Base-by-base conservation (phyloP, 2,113 vertebrate species). In the Psilopsiagon aurifrons region DNA sequence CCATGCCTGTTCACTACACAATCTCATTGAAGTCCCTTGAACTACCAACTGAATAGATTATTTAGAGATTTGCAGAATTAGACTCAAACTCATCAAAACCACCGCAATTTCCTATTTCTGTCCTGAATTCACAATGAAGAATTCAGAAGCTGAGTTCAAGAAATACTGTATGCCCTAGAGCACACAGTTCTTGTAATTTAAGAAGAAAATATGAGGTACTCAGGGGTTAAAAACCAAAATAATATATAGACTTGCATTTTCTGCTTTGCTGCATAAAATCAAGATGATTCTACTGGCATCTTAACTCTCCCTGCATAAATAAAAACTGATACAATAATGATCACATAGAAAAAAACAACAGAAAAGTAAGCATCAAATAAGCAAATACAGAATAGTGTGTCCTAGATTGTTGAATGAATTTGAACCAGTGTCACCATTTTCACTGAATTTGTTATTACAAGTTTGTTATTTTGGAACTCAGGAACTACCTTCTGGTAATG, bases 391-490 rank as follows among this genome's bases (percentile, higher is more conserved):
- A 91, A 78, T 20, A 92, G 57, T 54, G 33, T 78, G 63, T 69
- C 82, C 33, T 66, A 83, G 54, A 82, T 28, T 41, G 14, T 15
- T 64, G 35, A 84, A 63, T 39, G 14, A 71, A 78, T 75, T 52
- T 67, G 55, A 92, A 75, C 22, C 6, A 51, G 29, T 6, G 2
- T 18, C 3, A 1, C 41, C 41, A 95, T 86, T 94, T 77, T 77
- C 59, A 77, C 25, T 39, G 37, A 77, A 59, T 24, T 35, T 59
- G 57, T 35, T 59, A 59, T 24, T 59, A 59, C 15, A 9, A 94
- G 77, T 88, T 91, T 66, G 55, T 93, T 75, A 87, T 47, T 94
- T 93, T 68, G 51, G 83, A 88, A 64, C 64, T 90, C 41, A 64
- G 39, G 66, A 95, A 90, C 88, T 57, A 37, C 68, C 39, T 86